A percentile compares a stretch with the other conserved stretches of the same genome.
phyloP scores from a whole-genome alignment of 2,797 vertebrate species.

The Smutsia gigantea region DNA sequence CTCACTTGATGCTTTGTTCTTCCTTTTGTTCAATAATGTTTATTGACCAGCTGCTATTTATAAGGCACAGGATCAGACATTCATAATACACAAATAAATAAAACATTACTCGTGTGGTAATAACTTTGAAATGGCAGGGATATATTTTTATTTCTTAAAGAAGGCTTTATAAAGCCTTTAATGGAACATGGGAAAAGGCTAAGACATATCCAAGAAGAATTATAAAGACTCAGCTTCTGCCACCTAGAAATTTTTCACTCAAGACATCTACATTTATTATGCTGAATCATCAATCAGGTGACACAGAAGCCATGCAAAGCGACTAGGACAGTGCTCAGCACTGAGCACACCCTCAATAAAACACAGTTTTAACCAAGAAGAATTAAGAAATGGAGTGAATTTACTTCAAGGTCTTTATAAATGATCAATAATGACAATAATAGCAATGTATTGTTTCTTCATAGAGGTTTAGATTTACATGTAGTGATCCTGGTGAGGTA shows the following conservation, averaged over 20 bases:
- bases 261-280: background rate
- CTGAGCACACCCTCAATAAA: background rate
- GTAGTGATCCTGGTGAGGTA: background rate
- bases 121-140: background rate
- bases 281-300: background rate
- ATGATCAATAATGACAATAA: background rate
- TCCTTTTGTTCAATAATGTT: background rate
- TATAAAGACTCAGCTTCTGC: background rate
- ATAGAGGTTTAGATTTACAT: background rate
- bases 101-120: background rate
- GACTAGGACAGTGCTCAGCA: background rate
- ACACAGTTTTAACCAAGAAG: background rate
- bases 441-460: background rate
- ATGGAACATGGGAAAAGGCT: background rate
- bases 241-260: background rate
- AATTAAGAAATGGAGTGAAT: background rate
- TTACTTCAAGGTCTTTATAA: background rate
- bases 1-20: background rate
- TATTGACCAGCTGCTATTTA: background rate
- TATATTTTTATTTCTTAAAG: background rate
- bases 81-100: background rate
- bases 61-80: background rate
- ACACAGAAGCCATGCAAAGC: background rate
- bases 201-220: background rate
- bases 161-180: background rate